These are phyloP conservation scores for Lomographa bimaculata DNA, from an alignment of 2,888 invertebrate genomes.

Conservation along the genomic window DNA sequence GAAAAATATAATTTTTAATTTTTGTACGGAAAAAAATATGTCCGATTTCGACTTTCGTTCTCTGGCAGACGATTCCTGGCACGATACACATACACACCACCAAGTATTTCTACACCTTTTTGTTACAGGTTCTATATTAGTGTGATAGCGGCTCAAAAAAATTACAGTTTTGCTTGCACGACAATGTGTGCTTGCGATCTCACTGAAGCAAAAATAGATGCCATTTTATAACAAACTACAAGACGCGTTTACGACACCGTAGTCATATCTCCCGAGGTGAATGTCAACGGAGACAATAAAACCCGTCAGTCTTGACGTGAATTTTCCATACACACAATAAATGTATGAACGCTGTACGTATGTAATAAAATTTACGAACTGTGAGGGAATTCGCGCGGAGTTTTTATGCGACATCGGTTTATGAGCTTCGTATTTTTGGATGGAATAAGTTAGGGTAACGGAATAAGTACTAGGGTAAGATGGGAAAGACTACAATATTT, in stretches of 20 bases:
- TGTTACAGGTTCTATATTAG: no score
- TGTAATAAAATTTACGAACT: constrained; percentile 76
- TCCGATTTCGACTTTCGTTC: no score
- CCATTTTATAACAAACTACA: constrained; percentile 19
- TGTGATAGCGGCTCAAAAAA: no score
- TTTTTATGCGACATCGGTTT: constrained; percentile 67
- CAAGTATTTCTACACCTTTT: no score
- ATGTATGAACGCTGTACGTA: constrained; percentile 49
- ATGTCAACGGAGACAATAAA: constrained; percentile 60
- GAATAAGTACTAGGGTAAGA: no score
- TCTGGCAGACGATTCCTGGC: no score
- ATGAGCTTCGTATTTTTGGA: constrained; percentile 49
- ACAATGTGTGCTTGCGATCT: no score
- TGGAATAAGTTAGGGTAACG: constrained; percentile 25
- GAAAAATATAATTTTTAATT: no score
- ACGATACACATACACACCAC: no score
- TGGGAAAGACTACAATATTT: no score
- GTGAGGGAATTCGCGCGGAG: constrained; percentile 64
- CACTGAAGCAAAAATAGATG: constrained; percentile 23
- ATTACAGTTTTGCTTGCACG: no score
- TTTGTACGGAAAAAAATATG: no score
- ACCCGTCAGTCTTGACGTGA: constrained; percentile 43
- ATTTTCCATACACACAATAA: constrained; percentile 36
- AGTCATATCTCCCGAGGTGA: constrained; percentile 38
- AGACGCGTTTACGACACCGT: constrained; percentile 27